phyloP scores from a whole-genome alignment of 2,113 vertebrate species.

The Neolamprologus cancellatus region DNA sequence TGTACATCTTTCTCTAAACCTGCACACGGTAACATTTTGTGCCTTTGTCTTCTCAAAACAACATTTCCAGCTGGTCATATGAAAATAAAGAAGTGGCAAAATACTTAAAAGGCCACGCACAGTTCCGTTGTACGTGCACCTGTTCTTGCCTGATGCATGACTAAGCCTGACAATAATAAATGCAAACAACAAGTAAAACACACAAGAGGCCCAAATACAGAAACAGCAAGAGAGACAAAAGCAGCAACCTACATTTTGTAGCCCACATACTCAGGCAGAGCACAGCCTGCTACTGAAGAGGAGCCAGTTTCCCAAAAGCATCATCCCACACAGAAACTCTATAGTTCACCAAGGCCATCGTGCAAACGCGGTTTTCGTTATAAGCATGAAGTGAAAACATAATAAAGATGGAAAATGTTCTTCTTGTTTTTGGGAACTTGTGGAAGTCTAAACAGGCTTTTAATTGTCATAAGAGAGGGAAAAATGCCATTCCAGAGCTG shows the following conservation, averaged over 20 bases:
- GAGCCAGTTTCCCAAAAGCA: constrained; percentile 20
- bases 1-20: neutral
- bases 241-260: neutral
- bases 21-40: neutral
- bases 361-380: neutral
- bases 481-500: constrained; percentile 34
- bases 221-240: constrained; percentile 20
- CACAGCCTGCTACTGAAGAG: constrained; percentile 10
- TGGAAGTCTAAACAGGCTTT: neutral
- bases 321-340: constrained; percentile 7
- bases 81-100: neutral
- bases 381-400: neutral
- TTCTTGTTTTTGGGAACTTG: neutral
- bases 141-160: neutral
- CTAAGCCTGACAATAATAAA: neutral
- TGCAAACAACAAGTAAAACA: neutral
- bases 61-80: neutral
- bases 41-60: neutral
- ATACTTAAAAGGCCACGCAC: neutral
- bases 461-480: neutral
- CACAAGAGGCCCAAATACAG: constrained; percentile 2
- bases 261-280: neutral
- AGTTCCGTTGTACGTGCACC: neutral
- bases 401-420: neutral
- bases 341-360: neutral